Percentiles rank a stretch among this genome's conserved stretches.
Conservation (phyloP, 2,888 invertebrate species). For the Caenorhabditis panamensis region DNA sequence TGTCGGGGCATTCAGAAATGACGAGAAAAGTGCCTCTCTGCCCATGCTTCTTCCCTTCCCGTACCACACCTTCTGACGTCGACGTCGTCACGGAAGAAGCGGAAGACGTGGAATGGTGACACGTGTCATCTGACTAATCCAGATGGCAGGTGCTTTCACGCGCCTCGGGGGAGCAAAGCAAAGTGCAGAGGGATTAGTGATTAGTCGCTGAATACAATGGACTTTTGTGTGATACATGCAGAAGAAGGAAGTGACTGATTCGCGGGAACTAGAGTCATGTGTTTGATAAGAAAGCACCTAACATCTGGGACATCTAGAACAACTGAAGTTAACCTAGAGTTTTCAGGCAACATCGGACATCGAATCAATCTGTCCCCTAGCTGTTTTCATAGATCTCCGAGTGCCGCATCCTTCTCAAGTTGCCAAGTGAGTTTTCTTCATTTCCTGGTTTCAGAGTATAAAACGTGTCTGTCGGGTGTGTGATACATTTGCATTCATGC, state of each 20-base stretch:
- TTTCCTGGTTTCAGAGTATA: not conserved
- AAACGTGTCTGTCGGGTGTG: not conserved
- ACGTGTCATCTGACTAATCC: constrained; percentile 30
- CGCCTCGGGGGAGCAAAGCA: not conserved
- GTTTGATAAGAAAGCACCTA: too few relatives aligned
- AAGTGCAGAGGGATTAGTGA: constrained; percentile 23
- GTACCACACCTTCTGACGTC: constrained; percentile 1
- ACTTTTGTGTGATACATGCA: not conserved
- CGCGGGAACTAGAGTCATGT: not conserved
- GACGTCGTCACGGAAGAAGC: constrained; percentile 4
- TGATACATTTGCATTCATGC: constrained; percentile 6
- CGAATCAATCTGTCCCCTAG: constrained; percentile 68
- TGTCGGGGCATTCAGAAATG: constrained; percentile 22
- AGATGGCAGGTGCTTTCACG: constrained; percentile 28
- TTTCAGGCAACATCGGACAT: constrained; percentile 63
- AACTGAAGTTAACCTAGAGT: not conserved
- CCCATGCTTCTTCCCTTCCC: not conserved
- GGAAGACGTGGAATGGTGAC: not conserved
- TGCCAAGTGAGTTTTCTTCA: constrained; percentile 69
- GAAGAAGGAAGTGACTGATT: constrained; percentile 2
- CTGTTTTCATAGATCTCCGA: constrained; percentile 75
- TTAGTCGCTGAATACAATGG: constrained; percentile 10
- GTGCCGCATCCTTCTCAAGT: constrained; percentile 69
- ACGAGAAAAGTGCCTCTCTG: constrained; percentile 35
- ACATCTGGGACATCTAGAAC: too few relatives aligned